Evolutionary conservation across 2,888 invertebrate genomes (phyloP).

Genomic region (Euphydryas editha): DNA sequence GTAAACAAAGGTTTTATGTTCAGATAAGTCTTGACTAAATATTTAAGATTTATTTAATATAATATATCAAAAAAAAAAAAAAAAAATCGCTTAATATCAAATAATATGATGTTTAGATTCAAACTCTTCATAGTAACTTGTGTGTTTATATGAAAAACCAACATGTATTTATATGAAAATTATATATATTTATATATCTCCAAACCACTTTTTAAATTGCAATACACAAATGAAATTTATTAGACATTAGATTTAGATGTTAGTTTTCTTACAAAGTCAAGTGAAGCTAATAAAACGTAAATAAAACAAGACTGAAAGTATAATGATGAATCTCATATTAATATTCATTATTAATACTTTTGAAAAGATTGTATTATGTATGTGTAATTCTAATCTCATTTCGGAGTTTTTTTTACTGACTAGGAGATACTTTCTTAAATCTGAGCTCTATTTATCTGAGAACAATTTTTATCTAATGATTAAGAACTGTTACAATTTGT

Average conservation of each 20-base stretch:
- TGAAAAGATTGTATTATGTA: background rate
- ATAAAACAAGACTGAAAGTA: background rate
- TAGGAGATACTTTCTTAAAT: background rate
- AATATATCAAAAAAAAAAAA: no score
- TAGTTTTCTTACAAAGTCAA: background rate
- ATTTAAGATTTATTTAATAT: no score
- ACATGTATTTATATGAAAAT: no score
- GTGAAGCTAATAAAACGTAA: background rate
- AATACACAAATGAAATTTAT: constrained; percentile 1
- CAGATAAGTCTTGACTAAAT: no score
- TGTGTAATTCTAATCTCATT: background rate
- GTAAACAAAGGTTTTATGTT: no score
- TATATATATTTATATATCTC: background rate
- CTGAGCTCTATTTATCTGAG: background rate
- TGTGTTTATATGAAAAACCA: no score
- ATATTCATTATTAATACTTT: background rate
- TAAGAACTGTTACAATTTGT: background rate
- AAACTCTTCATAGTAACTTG: no score
- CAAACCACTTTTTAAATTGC: background rate
- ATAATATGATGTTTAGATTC: no score
- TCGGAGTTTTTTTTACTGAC: background rate
- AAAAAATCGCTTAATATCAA: no score
- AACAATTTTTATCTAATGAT: background rate
- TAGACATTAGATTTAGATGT: background rate
- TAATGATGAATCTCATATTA: background rate